Percentiles rank a stretch among this genome's conserved stretches.
phyloP scores from a whole-genome alignment of 2,888 invertebrate genomes.

The Tipula helvola region DNA sequence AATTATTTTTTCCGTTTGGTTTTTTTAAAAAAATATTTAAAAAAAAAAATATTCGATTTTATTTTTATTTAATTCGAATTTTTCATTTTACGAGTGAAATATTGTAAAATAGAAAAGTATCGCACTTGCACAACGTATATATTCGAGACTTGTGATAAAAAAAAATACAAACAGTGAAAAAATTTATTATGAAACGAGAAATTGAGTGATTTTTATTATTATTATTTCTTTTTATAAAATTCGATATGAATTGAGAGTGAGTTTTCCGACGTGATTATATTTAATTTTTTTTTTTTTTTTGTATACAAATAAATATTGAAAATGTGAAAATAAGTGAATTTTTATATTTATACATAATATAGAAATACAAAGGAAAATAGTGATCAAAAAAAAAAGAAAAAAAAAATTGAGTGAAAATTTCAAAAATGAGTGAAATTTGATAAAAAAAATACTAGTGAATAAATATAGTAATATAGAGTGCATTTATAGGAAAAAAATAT shows the following conservation, averaged over 20 bases:
- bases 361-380: background rate
- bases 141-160: background rate
- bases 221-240: background rate
- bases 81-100: background rate
- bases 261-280: background rate
- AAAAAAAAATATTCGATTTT: background rate
- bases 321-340: background rate
- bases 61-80: background rate
- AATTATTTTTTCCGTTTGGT: slow-evolving; percentile 13
- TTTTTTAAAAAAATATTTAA: background rate
- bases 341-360: background rate
- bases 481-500: background rate
- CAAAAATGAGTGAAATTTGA: background rate
- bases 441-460: background rate
- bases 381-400: background rate
- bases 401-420: background rate
- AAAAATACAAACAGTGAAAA: background rate
- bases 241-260: background rate
- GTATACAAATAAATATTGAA: background rate
- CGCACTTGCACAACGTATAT: background rate
- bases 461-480: background rate
- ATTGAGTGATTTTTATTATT: background rate
- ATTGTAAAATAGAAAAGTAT: background rate
- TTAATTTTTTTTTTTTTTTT: background rate
- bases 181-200: background rate